Evolutionary conservation across 2,888 invertebrate species (phyloP), one percentile per base, ranked within the genome.

Genomic region (Drosophila quinaria): DNA sequence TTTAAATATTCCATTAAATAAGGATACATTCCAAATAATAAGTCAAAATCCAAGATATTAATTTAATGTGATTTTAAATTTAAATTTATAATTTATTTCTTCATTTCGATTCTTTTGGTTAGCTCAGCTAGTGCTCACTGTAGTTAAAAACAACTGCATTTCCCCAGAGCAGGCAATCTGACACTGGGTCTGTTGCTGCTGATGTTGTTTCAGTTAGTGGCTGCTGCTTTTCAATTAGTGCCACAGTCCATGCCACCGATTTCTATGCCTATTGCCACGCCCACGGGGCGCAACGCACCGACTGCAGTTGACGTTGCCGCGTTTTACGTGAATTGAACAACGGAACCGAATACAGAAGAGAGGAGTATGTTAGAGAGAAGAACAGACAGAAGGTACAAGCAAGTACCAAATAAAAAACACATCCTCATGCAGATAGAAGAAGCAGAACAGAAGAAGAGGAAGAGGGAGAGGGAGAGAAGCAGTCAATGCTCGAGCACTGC

Each of bases 271-370:
- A 59, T 52, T 79, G 70, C 77, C 85, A 78, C 77, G 73, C 78
- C 78, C 74, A 77, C 58, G 35, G 42, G 37, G 33, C 35, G 31
- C 49, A 33, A 33, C 49, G 46, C 61, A 50, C 54, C 78, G 67
- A 77, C 84, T 84, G 89, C 81, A 87, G 89, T 87, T 85, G 89
- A 87, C 85, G 89, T 77, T 70, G 87, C 63, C 84, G 85, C 89
- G 73, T 79, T 89, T 81, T 67, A 86, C 82, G 78, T 80, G 87
- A 89, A 89, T 89, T 87, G 88, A 86, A 86, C 89, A 86, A 81
- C 86, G 76, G 70, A 61, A 17, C 50, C 52, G 47, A 51, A 31
- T 19, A 41, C 46, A 62, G 15, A 6, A 62, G 15, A 3, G 11
- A 42, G 59, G 39, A 64, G 60, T 42, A 25, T 6, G 25, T 25